Conservation (phyloP, 2,113 vertebrate genomes). For the Equus przewalskii region DNA sequence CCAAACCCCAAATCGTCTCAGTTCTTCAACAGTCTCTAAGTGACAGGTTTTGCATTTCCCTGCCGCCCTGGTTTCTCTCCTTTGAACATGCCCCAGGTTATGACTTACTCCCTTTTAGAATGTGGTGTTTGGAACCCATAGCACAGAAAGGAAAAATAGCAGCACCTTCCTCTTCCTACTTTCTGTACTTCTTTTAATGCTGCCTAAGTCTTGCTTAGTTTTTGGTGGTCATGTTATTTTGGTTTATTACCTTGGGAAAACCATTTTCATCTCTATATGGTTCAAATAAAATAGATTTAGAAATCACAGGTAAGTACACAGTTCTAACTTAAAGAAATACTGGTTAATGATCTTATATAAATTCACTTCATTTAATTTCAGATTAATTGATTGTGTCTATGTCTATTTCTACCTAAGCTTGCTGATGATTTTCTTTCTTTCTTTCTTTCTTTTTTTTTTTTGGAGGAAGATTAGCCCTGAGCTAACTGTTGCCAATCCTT, state of each 20-base stretch:
- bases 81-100: neutral
- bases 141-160: neutral
- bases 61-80: neutral
- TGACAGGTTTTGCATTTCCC: neutral
- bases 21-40: neutral
- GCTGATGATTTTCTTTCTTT: conserved; percentile 41
- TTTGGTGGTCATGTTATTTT: neutral
- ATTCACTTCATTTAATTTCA: neutral
- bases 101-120: neutral
- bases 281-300: conserved; percentile 28
- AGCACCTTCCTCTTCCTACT: neutral
- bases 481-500: no score
- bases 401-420: conserved; percentile 1
- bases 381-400: neutral
- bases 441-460: no score
- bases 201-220: conserved; percentile 23
- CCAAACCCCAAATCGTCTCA: no score
- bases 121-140: neutral
- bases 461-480: no score
- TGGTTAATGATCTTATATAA: neutral
- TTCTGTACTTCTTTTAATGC: neutral
- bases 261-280: neutral
- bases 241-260: neutral
- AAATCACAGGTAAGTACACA: neutral
- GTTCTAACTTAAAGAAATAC: neutral